These are phyloP conservation scores for Pyrochroa serraticornis DNA, from an alignment of 2,888 invertebrate species.

Conservation along the genomic window DNA sequence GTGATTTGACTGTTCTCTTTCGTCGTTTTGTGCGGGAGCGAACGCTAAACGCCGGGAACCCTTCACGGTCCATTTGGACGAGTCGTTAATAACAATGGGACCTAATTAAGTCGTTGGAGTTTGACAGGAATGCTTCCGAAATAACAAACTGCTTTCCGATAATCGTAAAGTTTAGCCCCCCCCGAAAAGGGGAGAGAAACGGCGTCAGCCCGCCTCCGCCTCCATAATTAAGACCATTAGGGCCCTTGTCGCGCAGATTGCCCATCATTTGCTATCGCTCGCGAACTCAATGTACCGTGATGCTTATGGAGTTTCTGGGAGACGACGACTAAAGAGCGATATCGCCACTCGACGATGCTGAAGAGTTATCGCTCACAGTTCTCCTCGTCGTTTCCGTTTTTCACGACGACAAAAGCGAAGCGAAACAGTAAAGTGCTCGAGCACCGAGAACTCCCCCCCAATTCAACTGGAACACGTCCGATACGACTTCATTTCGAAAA, in stretches of 20 bases:
- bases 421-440: no score
- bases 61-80: constrained; percentile 9
- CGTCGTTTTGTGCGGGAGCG: no score
- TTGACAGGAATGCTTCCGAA: constrained; percentile 19
- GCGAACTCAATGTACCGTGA: not conserved
- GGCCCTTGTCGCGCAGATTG: constrained; percentile 27
- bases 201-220: constrained; percentile 7
- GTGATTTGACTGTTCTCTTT: not conserved
- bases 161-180: constrained; percentile 29
- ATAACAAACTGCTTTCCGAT: constrained; percentile 32
- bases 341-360: not conserved
- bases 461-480: no score
- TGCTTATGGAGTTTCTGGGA: not conserved
- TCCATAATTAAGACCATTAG: constrained; percentile 31
- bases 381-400: no score
- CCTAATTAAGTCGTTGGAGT: constrained; percentile 21
- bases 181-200: constrained; percentile 4
- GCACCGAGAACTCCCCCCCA: no score
- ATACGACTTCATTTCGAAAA: no score
- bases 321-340: not conserved
- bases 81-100: constrained; percentile 13
- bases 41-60: not conserved
- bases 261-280: constrained; percentile 15
- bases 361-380: no score
- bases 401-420: no score